Base-by-base conservation (phyloP, 2,113 vertebrate species). In the Danio rerio region DNA sequence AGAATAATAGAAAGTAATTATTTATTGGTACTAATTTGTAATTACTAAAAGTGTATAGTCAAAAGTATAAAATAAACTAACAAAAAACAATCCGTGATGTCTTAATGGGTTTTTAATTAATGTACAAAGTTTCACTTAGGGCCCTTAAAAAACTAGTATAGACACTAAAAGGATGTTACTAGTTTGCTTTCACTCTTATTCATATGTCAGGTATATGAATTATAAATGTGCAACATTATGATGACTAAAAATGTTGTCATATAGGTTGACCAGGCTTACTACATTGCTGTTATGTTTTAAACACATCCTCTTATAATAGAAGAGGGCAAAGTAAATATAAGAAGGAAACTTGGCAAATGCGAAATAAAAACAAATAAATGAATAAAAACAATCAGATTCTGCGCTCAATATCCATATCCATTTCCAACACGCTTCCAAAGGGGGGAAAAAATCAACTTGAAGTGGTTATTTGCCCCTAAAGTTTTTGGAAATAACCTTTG, bases 401-500 rank as follows among this genome's bases (percentile, higher is more conserved):
- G 31, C 0, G 9, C 42, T 58, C 42, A 58, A 15, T 81, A 40
- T 53, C n/a, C 15, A 68, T 68, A 49, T 45, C 52, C 21, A 68
- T 59, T 31, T 81, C 42, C 56, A 40, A 61, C 7, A 62, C 0
- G 42, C 21, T 74, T 73, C 43, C 42, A 43, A 81, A 47, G 73
- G 42, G 31, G 1, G 31, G 31, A 18, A 31, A 18, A 81, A 81
- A 83, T 62, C 76, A 56, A 81, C 73, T 65, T 78, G 76, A 83
- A 83, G 43, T 78, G 79, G 9, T 49, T 81, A 74, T 84, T 78
- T 74, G 68, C 59, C 76, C 76, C 70, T 55, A 69, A 71, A 84
- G 75, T 81, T 83, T 86, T 81, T 31, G 68, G 78, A 84, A 84
- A 84, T 86, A 83, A 81, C 79, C 68, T 86, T 73, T 81, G 47